These are phyloP conservation scores for Cyclina sinensis DNA, from an alignment of 1,140 invertebrate species.

Conservation along the genomic window DNA sequence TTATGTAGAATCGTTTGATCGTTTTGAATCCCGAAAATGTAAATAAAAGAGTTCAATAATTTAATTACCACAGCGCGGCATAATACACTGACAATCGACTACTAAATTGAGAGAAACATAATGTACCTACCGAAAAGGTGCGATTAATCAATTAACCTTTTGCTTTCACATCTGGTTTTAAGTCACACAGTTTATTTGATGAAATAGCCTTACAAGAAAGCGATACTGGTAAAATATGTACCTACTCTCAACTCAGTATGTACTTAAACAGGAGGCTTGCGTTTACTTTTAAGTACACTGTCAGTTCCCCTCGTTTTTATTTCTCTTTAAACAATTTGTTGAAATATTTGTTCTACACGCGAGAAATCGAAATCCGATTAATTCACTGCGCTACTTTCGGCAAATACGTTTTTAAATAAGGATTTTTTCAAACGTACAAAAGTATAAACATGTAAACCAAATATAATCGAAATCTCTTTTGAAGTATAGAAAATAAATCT, in stretches of 20 bases:
- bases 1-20: constrained; percentile 12
- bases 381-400: background rate
- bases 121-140: background rate
- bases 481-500: constrained; percentile 32
- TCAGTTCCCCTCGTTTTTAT: background rate
- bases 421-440: background rate
- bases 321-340: constrained; percentile 6
- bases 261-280: background rate
- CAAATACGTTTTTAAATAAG: background rate
- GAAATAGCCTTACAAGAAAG: constrained; percentile 7
- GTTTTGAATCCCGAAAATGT: background rate
- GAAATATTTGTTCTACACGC: constrained; percentile 29
- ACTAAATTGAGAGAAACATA: background rate
- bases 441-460: constrained; percentile 9
- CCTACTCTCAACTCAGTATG: too few species aligned
- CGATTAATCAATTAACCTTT: constrained; percentile 30
- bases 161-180: background rate
- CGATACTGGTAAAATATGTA: constrained; percentile 5
- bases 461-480: constrained; percentile 24
- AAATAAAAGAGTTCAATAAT: constrained; percentile 39
- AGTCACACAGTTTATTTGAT: constrained; percentile 43
- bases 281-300: background rate
- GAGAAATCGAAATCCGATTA: background rate
- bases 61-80: constrained; percentile 9
- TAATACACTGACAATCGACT: background rate